These are phyloP conservation scores for Aviceda leuphotes DNA, from an alignment of 2,797 vertebrate genomes.

Conservation along the genomic window DNA sequence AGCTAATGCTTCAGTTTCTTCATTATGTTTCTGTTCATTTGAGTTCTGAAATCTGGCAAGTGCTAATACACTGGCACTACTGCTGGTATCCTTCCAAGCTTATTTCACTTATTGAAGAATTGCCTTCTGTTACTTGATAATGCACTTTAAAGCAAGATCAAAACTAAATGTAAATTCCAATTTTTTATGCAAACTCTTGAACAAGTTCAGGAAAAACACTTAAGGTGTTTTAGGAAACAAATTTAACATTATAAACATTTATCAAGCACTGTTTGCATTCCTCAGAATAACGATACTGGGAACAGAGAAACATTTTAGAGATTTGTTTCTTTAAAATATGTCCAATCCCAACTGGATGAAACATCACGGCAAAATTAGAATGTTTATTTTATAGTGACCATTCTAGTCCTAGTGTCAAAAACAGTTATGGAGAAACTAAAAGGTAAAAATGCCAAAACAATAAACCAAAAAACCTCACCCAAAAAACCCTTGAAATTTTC, in stretches of 20 bases:
- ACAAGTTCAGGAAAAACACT: neutral
- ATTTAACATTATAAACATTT: neutral
- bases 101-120: neutral
- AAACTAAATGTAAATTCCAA: neutral
- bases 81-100: neutral
- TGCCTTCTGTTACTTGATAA: neutral
- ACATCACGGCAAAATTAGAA: neutral
- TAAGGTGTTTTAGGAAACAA: neutral
- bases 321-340: neutral
- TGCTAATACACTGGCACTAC: neutral
- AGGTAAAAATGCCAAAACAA: fast-evolving
- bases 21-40: neutral
- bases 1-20: neutral
- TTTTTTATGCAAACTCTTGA: neutral
- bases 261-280: neutral
- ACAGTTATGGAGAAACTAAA: neutral
- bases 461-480: fast-evolving
- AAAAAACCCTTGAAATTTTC: neutral
- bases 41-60: neutral
- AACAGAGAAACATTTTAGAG: neutral
- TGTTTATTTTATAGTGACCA: neutral
- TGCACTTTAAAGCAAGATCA: neutral
- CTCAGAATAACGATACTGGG: neutral
- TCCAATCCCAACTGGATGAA: neutral
- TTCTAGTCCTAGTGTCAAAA: neutral